Percentiles rank a stretch among this genome's conserved stretches.
phyloP scores from a whole-genome alignment of 1,140 invertebrate genomes.

The Mercenaria mercenaria region DNA sequence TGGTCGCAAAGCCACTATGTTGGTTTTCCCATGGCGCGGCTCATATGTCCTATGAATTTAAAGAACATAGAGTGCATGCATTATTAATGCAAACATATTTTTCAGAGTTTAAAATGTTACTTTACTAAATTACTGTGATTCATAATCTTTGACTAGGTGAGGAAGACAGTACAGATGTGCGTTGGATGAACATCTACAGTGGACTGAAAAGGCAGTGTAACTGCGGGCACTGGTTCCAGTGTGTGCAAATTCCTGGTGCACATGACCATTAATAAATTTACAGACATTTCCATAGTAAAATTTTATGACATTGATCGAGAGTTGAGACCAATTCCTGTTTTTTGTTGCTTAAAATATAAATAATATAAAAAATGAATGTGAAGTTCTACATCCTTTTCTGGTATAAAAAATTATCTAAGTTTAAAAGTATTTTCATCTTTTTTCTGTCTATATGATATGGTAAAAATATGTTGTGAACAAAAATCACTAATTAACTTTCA shows the following conservation, averaged over 20 bases:
- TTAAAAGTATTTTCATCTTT: no score
- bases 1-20: no score
- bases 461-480: no score
- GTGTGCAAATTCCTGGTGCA: constrained; percentile 32
- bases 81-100: no score
- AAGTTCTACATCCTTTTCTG: no score
- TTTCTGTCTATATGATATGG: no score
- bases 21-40: no score
- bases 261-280: constrained; percentile 2
- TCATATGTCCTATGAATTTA: no score
- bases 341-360: not conserved
- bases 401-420: no score
- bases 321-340: not conserved
- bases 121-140: not conserved
- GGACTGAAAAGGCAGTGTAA: constrained; percentile 39
- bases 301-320: not conserved
- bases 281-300: not conserved
- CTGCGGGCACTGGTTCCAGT: constrained; percentile 55
- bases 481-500: no score
- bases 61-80: no score
- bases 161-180: constrained; percentile 32
- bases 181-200: constrained; percentile 49
- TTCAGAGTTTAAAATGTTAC: no score
- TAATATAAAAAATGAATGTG: not conserved
- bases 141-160: constrained; percentile 21